Conservation (phyloP, 2,797 vertebrate genomes). For the Glyptemys insculpta region DNA sequence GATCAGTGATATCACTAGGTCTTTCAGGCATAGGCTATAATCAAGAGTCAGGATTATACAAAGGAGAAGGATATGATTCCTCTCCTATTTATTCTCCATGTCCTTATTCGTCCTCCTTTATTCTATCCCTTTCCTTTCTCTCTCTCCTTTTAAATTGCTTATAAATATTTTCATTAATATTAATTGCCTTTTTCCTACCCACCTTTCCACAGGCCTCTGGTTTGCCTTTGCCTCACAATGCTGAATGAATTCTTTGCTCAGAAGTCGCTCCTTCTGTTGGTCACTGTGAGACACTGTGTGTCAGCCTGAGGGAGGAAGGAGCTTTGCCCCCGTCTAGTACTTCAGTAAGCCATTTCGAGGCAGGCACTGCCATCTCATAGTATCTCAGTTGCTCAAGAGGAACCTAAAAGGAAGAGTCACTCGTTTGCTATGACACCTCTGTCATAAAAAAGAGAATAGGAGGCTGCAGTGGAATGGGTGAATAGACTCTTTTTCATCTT, state of each 20-base stretch:
- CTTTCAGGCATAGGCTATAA: neutral
- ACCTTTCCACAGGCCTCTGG: conserved; percentile 8
- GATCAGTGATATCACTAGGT: neutral
- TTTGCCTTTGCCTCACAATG: neutral
- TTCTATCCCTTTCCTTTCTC: neutral
- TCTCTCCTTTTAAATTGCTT: neutral
- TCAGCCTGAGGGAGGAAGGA: neutral
- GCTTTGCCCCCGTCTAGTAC: neutral
- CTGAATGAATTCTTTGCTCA: conserved; percentile 22
- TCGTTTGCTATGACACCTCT: neutral
- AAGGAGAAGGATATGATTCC: neutral
- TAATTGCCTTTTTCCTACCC: neutral
- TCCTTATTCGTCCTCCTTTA: neutral
- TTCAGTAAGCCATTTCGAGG: neutral
- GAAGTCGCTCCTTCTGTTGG: conserved; percentile 6
- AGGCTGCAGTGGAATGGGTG: neutral
- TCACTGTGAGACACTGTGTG: neutral
- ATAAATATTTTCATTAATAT: neutral
- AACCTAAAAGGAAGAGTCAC: neutral
- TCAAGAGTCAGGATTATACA: conserved; percentile 37
- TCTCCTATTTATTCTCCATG: neutral
- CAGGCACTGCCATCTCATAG: neutral
- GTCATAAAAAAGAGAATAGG: neutral
- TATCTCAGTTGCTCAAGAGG: neutral
- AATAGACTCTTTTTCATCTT: neutral